phyloP scores from a whole-genome alignment of 2,113 vertebrate species.

The Ginglymostoma cirratum region DNA sequence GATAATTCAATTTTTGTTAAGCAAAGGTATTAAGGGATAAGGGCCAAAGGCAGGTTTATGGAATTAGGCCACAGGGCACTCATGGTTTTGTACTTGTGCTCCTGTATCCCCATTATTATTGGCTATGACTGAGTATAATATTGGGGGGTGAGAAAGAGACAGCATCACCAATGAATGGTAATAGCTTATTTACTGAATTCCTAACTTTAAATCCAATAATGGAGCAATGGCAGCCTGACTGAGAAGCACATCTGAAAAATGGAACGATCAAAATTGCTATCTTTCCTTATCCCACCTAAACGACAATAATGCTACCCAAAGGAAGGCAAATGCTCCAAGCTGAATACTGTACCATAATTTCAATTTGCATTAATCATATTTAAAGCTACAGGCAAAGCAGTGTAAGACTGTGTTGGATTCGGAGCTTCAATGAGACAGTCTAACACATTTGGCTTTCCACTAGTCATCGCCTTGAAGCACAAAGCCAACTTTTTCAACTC shows the following conservation, averaged over 20 bases:
- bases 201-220: neutral
- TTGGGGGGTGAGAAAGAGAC: neutral
- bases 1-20: too few species aligned
- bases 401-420: neutral
- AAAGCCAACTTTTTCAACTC: neutral
- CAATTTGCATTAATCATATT: neutral
- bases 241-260: neutral
- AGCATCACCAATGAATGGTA: neutral
- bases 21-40: too few species aligned
- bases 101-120: too few species aligned
- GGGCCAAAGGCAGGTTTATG: too few species aligned
- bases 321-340: neutral
- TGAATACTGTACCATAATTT: neutral
- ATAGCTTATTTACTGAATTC: neutral
- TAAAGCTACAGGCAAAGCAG: neutral
- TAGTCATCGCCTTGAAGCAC: neutral
- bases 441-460: neutral
- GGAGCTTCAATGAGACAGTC: neutral
- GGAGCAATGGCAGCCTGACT: neutral
- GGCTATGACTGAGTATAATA: neutral
- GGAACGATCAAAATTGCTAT: neutral
- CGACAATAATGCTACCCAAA: neutral
- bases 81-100: too few species aligned
- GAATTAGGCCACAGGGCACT: too few species aligned
- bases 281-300: neutral